Base-by-base conservation (phyloP, 2,797 vertebrate species). In the Gambelia wislizenii region DNA sequence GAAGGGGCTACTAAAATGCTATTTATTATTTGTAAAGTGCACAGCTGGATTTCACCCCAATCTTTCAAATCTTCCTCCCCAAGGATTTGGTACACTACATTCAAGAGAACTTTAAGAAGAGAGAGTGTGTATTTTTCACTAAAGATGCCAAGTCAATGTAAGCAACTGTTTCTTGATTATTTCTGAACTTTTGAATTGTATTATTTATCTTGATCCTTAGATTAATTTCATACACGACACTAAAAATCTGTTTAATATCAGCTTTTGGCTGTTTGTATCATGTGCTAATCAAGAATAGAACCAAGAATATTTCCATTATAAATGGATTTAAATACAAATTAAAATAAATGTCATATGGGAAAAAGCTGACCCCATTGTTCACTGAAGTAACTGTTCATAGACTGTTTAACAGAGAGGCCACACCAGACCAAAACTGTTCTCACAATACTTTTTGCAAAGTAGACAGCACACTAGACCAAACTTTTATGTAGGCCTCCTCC, bases 101-200 rank as follows among this genome's bases (percentile, higher is more conserved):
- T 91, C 96, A 97, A 95, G 97, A 97, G 87, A 97, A 97, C 90
- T 97, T 98, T 87, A 98, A 97, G 96, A 98, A 98, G 92, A 96
- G 97, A 89, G 97, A 97, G 89, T 98, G 97, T 61, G 94, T 98
- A 80, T 96, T 96, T 92, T 98, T 97, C 78, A 97, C 97, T 10
- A 97, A 97, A 91, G 97, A 98, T 89, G 92, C 95, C 90, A 97
- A 97, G 92, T 96, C 97, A 87, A 92, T 30, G 97, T 98, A 96
- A 97, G 97, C 77, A 91, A 52, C 49, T 0, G 0, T 3, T 91
- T 82, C 25, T 84, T 84, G n/a, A 3, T 36, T 59, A 16, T 8
- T 59, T 79, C 39, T 59, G 39, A 42, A n/a, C 14, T 85, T 89
- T 44, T 44, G 9, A 84, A 30, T 59, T 27, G 2, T n/a, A 18